Evolutionary conservation across 2,113 vertebrate species (phyloP), one percentile per base, ranked within the genome.

Genomic region (Sturnus vulgaris): DNA sequence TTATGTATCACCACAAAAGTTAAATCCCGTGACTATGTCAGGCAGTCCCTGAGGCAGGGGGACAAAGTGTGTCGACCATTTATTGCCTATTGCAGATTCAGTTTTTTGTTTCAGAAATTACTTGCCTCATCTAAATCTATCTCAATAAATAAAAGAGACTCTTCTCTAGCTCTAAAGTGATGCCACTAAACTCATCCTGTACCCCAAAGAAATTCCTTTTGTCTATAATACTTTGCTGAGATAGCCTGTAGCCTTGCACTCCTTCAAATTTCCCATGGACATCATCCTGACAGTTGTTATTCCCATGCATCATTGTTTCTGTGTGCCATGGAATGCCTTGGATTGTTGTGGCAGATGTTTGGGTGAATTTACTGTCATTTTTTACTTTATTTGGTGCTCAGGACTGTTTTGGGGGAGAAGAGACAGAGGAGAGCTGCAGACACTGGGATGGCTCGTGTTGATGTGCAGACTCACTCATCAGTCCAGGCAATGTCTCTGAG

Each of bases 381-480:
- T 2, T 14, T 61, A 5, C 12, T 35, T 6, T 31, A 10, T 15
- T 60, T 59, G 5, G 16, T 59, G 22, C 27, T 71, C 15, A 66
- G 23, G 10, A 21, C 15, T 53, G 8, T 27, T 44, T 11, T 37
- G 1, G 6, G 9, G 4, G 2, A 55, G 3, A 59, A 11, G 23
- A 9, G 23, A 21, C 4, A 56, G 33, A 68, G 14, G 21, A 64
- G 17, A 76, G 28, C 22, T 68, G 11, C 19, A 46, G 56, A 23
- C 5, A 12, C 2, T 3, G 4, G 9, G 5, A 11, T 21, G 21
- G 12, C 42, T 63, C 0, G 0, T 47, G 9, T 2, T 30, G 8
- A 42, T 31, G 21, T 44, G 9, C 9, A 56, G 31, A 50, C 17
- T 59, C 4, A 1, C 5, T 46, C 21, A 52, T 64, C 25, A 72